phyloP scores from a whole-genome alignment of 2,888 invertebrate genomes.

The Ferrisia virgata region DNA sequence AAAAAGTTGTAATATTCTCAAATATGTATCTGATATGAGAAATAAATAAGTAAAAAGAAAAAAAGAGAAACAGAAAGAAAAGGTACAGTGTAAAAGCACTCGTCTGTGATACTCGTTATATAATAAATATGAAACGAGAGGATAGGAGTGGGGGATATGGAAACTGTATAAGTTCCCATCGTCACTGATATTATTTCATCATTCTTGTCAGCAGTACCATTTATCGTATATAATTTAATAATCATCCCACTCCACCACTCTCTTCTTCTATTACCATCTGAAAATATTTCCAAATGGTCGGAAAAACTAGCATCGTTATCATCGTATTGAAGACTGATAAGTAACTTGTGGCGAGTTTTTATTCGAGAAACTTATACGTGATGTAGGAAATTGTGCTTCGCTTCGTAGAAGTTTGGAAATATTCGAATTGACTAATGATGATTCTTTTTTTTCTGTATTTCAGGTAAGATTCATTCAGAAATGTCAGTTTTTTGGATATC shows the following conservation, averaged over 20 bases:
- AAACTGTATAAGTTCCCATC: no score
- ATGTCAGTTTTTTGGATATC: neutral
- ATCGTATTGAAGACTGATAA: no score
- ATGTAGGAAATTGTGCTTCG: neutral
- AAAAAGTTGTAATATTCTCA: neutral
- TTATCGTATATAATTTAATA: neutral
- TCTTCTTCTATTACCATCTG: neutral
- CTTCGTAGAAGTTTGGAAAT: no score
- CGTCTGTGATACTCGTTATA: neutral
- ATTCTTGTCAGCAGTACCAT: neutral
- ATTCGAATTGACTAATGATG: neutral
- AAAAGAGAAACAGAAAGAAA: no score
- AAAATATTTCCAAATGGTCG: no score
- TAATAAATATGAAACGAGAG: neutral
- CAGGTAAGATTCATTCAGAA: neutral
- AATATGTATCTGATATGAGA: neutral
- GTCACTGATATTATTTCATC: neutral
- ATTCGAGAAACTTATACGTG: neutral
- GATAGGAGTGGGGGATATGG: neutral
- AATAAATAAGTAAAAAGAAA: no score
- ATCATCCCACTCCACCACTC: neutral
- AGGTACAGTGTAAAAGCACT: neutral
- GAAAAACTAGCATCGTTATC: no score
- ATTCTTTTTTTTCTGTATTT: neutral
- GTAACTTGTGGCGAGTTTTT: no score